Base-by-base conservation (phyloP, 2,113 vertebrate genomes). In the human region DNA sequence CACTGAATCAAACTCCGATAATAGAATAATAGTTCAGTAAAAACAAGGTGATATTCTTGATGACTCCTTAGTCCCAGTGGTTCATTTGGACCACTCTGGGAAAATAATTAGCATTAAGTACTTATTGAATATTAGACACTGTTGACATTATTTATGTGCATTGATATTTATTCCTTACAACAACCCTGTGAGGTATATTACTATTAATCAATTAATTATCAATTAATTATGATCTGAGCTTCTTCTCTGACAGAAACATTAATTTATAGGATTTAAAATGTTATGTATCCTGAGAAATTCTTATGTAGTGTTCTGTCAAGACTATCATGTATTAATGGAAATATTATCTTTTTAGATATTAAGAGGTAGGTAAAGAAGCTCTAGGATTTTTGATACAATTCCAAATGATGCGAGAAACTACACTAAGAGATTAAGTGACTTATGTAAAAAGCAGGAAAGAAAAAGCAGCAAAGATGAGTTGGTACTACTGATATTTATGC, bases 261-360 rank as follows among this genome's bases (percentile, higher is more conserved):
- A 92, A 73, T 13, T 88, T 83, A 45, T 61, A 79, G n/a, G 72
- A 89, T 92, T 89, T 72, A 82, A 86, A 94, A 75, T 64, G 6
- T 38, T 35, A 81, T 38, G 85, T 79, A 68, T 68, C 40, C 23
- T 57, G 57, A 30, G 68, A 57, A 88, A 80, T 43, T 78, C 2
- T 55, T 86, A 92, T 27, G 4, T 52, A 75, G 32, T 88, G 14
- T 66, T 84, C 8, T 95, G 66, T 88, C 17, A 80, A 93, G 87
- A 43, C 6, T 72, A 89, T 3, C 0, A 68, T n/a, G 5, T 83
- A 35, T 50, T 61, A 84, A 89, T 85, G n/a, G 17, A 80, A 93
- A 93, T 59, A 84, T 13, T 87, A 10, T 61, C 22, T 45, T 87
- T 59, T 95, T 64, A 90, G 32, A 17, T 94, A 70, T 48, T 25